Percentiles rank a stretch among this genome's conserved stretches.
phyloP scores from a whole-genome alignment of 2,113 vertebrate genomes.

The Cichladusa arquata region DNA sequence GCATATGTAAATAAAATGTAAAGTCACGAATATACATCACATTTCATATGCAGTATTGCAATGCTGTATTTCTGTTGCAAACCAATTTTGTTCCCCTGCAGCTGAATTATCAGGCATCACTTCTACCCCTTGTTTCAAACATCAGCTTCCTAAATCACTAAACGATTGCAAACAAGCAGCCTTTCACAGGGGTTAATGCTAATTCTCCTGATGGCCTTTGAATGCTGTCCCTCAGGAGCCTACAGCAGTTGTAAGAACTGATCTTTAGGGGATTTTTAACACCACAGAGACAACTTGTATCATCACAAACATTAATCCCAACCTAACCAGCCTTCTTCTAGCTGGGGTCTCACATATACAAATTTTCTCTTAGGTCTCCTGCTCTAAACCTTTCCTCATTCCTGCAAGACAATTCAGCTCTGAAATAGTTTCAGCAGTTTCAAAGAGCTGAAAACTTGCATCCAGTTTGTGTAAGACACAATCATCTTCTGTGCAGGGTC shows the following conservation, averaged over 20 bases:
- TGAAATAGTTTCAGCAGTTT: not conserved
- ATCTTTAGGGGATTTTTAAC: not conserved
- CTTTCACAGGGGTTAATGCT: not conserved
- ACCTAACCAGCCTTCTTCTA: not conserved
- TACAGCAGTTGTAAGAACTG: not conserved
- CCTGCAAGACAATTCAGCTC: not conserved
- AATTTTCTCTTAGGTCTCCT: not conserved
- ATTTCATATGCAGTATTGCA: not conserved
- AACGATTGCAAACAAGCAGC: not conserved
- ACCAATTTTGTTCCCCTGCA: not conserved
- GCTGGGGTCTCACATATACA: not conserved
- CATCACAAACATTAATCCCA: not conserved
- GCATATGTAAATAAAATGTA: not conserved
- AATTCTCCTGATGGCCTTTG: not conserved
- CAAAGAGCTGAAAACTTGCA: not conserved
- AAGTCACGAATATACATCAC: rapidly evolving
- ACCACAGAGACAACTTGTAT: not conserved
- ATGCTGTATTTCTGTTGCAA: not conserved
- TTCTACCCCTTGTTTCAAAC: not conserved
- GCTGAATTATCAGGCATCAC: not conserved
- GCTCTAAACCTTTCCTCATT: not conserved
- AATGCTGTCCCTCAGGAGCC: not conserved
- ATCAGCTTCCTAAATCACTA: not conserved
- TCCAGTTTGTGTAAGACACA: not conserved
- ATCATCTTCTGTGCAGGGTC: not conserved